Evolutionary conservation across 2,113 vertebrate species (phyloP), one percentile per base, ranked within the genome.

Genomic region (Columba livia): DNA sequence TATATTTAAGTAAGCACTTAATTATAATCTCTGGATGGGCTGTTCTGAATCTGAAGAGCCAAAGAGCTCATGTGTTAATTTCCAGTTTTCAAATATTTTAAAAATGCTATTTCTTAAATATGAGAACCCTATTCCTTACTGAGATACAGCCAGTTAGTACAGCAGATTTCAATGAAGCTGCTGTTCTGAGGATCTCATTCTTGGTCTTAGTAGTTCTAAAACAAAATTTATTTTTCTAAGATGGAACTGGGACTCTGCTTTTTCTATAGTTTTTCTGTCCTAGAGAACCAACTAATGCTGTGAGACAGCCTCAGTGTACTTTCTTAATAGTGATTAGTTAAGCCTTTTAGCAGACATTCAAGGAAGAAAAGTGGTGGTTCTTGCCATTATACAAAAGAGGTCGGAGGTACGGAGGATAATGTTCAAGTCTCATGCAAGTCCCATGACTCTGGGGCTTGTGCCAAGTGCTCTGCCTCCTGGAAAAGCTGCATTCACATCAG

Each of bases 341-440:
- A 88, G 75, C 56, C 64, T 90, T 93, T 77, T 67, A 94, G 64
- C 42, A 78, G 47, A 16, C 57, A 40, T 80, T 91, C 73, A 73
- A 78, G 48, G n/a, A 56, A 61, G 47, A 93, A 56, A 64, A 85
- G 79, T 69, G 21, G 34, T 3, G 1, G 34, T 80, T 90, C 75
- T 93, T 80, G 75, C 29, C 24, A 32, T 74, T 91, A 28, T 28
- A 88, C 60, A 88, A 73, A 88, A 95, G 60, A 89, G 53, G 67
- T 83, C 34, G 3, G 75, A 85, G 85, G 58, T 89, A 38, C 62
- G 62, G 47, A 94, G 89, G 66, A 47, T 58, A 60, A 88, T 69
- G 69, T 79, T 70, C 65, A 38, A 92, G 73, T 84, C 89, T 88
- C 86, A 96, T 91, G 88, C 74, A 66, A 73, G 82, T 93, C 93